Evolutionary conservation across 2,113 vertebrate genomes (phyloP).

Genomic region (Lepisosteus oculatus): DNA sequence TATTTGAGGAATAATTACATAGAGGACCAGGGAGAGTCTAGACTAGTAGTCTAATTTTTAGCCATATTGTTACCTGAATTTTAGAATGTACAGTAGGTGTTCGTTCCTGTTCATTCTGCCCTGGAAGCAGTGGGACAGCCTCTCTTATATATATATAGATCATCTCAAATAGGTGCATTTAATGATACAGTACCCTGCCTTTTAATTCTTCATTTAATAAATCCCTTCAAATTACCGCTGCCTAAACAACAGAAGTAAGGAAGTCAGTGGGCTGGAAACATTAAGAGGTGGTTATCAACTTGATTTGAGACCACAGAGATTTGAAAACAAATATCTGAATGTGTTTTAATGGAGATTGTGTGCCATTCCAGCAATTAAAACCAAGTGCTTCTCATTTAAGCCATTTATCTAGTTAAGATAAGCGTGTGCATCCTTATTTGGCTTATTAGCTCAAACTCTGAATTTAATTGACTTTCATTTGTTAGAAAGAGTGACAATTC

Average conservation of each 20-base stretch:
- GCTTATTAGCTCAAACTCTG: conserved; percentile 4
- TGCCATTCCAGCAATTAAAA: conserved; percentile 6
- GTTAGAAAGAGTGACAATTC: background rate
- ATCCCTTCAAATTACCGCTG: background rate
- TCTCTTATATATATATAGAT: no score
- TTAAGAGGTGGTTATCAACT: conserved; percentile 6
- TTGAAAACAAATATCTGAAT: conserved; percentile 14
- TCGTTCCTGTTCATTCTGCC: no score
- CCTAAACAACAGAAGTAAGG: background rate
- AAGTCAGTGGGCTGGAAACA: background rate
- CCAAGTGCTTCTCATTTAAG: background rate
- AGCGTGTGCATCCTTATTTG: background rate
- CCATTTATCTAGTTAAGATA: conserved; percentile 12
- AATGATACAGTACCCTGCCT: no score
- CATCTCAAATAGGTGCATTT: no score
- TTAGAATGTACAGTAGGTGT: no score
- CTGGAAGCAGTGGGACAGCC: no score
- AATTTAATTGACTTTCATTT: background rate
- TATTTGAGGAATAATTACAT: no score
- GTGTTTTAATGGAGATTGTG: background rate
- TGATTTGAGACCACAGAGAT: background rate
- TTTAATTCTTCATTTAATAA: background rate
- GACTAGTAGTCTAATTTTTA: no score
- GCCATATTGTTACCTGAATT: no score
- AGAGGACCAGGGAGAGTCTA: no score